Percentiles rank a stretch among this genome's conserved stretches.
Evolutionary conservation across 2,888 invertebrate genomes (phyloP).

Genomic region (Daptonema setosum): DNA sequence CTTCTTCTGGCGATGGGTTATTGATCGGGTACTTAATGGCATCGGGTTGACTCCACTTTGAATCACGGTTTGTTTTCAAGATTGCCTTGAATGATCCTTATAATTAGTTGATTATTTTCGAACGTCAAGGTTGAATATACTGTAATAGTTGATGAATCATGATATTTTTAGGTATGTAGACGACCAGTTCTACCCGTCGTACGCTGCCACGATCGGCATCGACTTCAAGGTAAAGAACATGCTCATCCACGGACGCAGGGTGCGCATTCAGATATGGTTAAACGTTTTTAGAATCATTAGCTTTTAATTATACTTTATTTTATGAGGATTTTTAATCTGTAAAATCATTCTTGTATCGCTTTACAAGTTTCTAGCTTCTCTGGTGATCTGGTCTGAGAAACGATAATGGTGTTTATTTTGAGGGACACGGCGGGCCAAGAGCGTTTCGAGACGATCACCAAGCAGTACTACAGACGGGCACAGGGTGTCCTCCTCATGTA

Average conservation of each 20-base stretch:
- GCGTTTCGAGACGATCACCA: slow-evolving; percentile 9
- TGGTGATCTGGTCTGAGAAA: too few species aligned
- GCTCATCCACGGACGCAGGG: neutral
- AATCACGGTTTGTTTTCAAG: too few species aligned
- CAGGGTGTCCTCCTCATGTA: slow-evolving; percentile 8
- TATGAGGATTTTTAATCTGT: neutral
- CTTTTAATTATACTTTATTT: neutral
- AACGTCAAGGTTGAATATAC: too few species aligned
- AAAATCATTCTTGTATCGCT: neutral
- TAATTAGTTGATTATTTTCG: too few species aligned
- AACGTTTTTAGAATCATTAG: neutral
- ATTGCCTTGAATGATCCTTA: too few species aligned
- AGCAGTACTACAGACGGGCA: slow-evolving; percentile 8
- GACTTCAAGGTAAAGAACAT: slow-evolving; percentile 8
- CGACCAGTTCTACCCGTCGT: slow-evolving; percentile 5
- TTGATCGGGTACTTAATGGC: too few species aligned
- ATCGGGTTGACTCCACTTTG: too few species aligned
- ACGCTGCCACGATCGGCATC: slow-evolving; percentile 10
- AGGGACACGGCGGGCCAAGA: slow-evolving; percentile 10
- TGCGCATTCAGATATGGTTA: slow-evolving; percentile 7
- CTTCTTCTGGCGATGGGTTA: too few species aligned
- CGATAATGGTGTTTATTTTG: neutral
- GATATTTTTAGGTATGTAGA: slow-evolving; percentile 9
- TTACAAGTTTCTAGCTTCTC: neutral
- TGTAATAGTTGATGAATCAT: too few species aligned